Evolutionary conservation across 2,113 vertebrate species (phyloP).

Genomic region (Meleagris gallopavo): DNA sequence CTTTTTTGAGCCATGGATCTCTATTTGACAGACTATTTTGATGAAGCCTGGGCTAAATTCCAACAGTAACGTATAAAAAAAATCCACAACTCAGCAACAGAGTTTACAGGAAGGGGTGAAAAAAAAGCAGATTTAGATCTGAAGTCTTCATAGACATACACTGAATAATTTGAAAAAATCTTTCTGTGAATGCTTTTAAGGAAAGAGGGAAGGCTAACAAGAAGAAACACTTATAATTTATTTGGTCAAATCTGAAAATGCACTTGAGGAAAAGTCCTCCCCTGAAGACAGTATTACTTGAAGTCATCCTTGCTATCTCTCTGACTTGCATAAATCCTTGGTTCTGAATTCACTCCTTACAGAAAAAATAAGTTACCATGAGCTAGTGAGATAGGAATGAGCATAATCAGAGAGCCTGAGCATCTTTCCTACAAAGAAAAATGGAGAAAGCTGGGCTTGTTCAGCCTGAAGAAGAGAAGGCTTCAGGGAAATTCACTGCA

Average conservation of each 20-base stretch:
- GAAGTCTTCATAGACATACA: not conserved
- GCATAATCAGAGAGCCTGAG: not conserved
- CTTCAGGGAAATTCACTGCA: not conserved
- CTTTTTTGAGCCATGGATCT: not conserved
- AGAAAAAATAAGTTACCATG: not conserved
- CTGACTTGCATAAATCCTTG: not conserved
- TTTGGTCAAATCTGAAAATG: not conserved
- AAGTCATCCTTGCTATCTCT: not conserved
- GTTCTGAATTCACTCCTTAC: not conserved
- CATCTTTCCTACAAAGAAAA: not conserved
- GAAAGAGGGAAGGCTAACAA: not conserved
- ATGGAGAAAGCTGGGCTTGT: not conserved
- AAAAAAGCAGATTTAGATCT: not conserved
- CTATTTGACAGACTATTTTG: not conserved
- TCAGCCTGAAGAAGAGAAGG: not conserved
- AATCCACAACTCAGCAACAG: not conserved
- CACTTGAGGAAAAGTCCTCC: not conserved
- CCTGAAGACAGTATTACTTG: not conserved
- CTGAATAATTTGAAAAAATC: not conserved
- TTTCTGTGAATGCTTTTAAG: not conserved
- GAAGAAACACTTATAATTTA: not conserved
- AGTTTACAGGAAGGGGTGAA: not conserved
- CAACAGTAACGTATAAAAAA: not conserved
- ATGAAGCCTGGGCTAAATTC: slow-evolving; percentile 12
- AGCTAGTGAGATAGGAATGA: not conserved